Percentiles rank a stretch among this genome's conserved stretches.
Evolutionary conservation across 2,113 vertebrate species (phyloP).

Genomic region (Equus przewalskii): DNA sequence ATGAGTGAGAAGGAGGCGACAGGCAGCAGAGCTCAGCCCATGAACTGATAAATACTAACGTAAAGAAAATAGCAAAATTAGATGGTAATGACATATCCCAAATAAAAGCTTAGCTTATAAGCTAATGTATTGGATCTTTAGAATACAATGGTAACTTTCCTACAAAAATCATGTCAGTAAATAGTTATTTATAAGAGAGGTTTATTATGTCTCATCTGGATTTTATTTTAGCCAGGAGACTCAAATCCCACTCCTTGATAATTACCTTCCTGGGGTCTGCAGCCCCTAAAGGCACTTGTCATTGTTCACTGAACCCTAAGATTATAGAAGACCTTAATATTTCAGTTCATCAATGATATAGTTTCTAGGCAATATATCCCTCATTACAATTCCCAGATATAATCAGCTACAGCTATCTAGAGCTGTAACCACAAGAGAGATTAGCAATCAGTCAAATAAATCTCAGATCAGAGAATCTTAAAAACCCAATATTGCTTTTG

Average conservation of each 20-base stretch:
- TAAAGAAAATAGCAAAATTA: not conserved
- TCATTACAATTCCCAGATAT: not conserved
- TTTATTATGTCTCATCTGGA: not conserved
- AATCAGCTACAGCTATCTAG: not conserved
- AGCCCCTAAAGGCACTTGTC: not conserved
- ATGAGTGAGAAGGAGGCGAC: not conserved
- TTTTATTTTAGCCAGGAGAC: not conserved
- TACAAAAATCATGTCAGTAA: not conserved
- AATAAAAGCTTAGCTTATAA: not conserved
- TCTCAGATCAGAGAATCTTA: not conserved
- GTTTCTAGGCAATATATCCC: slow-evolving; percentile 16
- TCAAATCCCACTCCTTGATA: not conserved
- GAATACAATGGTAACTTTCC: not conserved
- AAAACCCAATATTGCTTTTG: not conserved
- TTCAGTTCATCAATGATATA: not conserved
- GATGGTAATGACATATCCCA: not conserved
- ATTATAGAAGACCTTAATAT: not conserved
- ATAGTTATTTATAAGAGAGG: not conserved
- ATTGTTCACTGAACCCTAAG: not conserved
- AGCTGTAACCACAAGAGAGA: not conserved
- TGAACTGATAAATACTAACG: not conserved
- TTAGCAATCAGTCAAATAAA: not conserved
- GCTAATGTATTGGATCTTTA: not conserved
- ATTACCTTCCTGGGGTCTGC: not conserved
- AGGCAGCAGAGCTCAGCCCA: not conserved